Evolutionary conservation across 2,113 vertebrate species (phyloP).

Genomic region (Microcebus lehilahytsara): DNA sequence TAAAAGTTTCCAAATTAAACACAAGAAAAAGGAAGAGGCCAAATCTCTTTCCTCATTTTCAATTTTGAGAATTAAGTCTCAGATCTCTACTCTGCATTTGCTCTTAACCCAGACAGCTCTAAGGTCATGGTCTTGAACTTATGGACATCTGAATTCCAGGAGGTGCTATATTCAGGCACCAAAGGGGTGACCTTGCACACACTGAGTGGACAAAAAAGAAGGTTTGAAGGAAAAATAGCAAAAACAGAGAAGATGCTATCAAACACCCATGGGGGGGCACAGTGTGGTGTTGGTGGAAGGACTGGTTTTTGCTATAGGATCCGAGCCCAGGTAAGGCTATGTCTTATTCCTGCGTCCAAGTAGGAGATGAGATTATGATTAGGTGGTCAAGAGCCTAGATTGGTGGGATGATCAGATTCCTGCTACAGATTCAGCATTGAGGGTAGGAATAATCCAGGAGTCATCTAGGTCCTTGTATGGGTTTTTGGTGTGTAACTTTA

Average conservation of each 20-base stretch:
- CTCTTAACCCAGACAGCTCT: not conserved
- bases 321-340: not conserved
- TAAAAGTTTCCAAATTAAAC: not conserved
- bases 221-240: not conserved
- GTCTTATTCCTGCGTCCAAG: not conserved
- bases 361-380: not conserved
- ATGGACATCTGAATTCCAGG: not conserved
- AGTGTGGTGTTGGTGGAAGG: not conserved
- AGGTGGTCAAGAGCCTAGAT: not conserved
- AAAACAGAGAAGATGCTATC: not conserved
- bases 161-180: not conserved
- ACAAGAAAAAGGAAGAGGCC: not conserved
- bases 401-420: not conserved
- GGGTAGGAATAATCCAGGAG: not conserved
- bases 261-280: not conserved
- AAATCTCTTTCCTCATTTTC: not conserved
- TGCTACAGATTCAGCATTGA: not conserved
- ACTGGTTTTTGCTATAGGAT: not conserved
- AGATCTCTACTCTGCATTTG: not conserved
- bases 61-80: not conserved
- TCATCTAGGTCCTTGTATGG: not conserved
- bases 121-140: not conserved
- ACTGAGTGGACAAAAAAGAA: accelerated
- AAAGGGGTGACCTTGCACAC: not conserved
- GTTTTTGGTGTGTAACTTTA: not conserved